These are phyloP conservation scores for Catotricha subobsoleta DNA, from an alignment of 2,888 invertebrate species.

Conservation along the genomic window DNA sequence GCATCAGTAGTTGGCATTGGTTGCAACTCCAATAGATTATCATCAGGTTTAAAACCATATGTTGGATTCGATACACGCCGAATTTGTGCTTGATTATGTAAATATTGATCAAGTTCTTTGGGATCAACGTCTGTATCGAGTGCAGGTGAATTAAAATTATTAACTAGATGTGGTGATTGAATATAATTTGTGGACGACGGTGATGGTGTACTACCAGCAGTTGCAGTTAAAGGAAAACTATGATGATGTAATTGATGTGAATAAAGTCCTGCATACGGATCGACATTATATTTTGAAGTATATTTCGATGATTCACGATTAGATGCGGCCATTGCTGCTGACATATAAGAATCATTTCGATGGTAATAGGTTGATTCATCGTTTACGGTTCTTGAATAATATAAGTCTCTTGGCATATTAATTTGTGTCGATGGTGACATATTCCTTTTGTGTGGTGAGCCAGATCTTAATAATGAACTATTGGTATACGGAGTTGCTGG, in stretches of 20 bases:
- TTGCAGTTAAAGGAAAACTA: slow-evolving; percentile 6
- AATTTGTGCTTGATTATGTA: slow-evolving; percentile 19
- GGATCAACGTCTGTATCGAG: slow-evolving; percentile 21
- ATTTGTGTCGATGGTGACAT: slow-evolving; percentile 4
- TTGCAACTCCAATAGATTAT: slow-evolving; percentile 4
- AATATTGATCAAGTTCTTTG: slow-evolving; percentile 31
- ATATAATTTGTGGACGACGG: slow-evolving; percentile 5
- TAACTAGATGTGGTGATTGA: neutral
- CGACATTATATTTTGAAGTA: slow-evolving; percentile 7
- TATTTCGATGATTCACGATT: neutral
- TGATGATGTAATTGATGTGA: slow-evolving; percentile 8
- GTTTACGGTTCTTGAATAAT: neutral
- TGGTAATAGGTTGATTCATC: neutral
- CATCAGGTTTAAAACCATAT: slow-evolving; percentile 2
- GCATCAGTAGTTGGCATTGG: slow-evolving; percentile 4
- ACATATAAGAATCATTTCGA: neutral
- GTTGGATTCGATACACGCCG: slow-evolving; percentile 1
- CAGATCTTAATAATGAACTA: neutral
- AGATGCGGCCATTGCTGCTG: neutral
- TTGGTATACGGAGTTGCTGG: slow-evolving; percentile 23
- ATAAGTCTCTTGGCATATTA: neutral
- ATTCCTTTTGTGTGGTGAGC: neutral
- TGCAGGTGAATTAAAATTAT: slow-evolving; percentile 1
- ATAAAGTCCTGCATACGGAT: slow-evolving; percentile 8
- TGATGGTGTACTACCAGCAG: slow-evolving; percentile 1